Base-by-base conservation (phyloP, 2,797 vertebrate genomes). In the Enteromius unitaeniatus region DNA sequence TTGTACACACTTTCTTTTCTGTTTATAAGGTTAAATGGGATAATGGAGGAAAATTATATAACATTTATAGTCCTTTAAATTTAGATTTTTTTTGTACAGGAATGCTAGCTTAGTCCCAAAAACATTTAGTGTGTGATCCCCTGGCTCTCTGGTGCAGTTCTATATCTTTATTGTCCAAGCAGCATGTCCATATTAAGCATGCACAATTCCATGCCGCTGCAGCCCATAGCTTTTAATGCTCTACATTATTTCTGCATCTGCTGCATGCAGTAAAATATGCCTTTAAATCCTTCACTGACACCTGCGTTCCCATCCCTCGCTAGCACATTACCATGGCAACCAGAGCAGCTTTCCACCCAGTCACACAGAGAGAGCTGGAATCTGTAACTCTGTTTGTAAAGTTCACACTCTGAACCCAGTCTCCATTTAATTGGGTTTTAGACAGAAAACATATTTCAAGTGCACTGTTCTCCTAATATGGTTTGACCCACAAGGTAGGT, bases 211-310 rank as follows among this genome's bases (percentile, higher is more conserved):
- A 53, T 78, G 23, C 19, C 37, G 2, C 40, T 83, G 26, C 53
- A 83, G 72, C 58, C 65, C 28, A 62, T 47, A 60, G 73, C 45
- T 31, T 42, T 83, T 80, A 86, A 86, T 86, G 78, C 26, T 47
- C 60, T 17, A 82, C 65, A 85, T 85, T 84, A 86, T 86, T 78
- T 65, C 62, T 81, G 28, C 73, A 86, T 88, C 87, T 87, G 87
- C 81, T 83, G 15, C 40, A 72, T 55, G 69, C 69, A 65, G 78
- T 85, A 84, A 87, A 82, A 73, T 42, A 51, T 76, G 42, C 31
- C 82, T 85, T 86, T 85, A 86, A 82, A 84, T 83, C 76, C 62
- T 79, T 74, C 70, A 51, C 72, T 75, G 84, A 85, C 78, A 81
- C 84, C 81, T 60, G 53, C n/a, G 40, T 64, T 67, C 72, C 74